Evolutionary conservation across 1,140 invertebrate genomes (phyloP).

Genomic region (Drosophila hydei): DNA sequence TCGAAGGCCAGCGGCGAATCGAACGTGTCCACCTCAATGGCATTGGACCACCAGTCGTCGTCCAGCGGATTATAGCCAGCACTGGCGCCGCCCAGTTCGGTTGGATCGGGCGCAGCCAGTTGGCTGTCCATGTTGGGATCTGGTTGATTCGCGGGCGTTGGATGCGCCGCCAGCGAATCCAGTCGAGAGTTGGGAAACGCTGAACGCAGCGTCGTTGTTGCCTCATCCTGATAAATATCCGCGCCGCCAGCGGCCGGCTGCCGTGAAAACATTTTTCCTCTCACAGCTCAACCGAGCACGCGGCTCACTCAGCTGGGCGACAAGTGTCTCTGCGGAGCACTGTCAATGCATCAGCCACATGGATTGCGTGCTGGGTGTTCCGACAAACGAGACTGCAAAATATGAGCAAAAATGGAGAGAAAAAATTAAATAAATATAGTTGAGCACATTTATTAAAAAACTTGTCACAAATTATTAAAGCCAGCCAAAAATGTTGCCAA

Average conservation of each 20-base stretch:
- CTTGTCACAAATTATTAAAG: constrained; percentile 43
- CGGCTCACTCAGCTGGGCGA: constrained; percentile 16
- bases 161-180: constrained; percentile 64
- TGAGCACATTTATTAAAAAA: constrained; percentile 38
- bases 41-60: constrained; percentile 83
- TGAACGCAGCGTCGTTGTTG: constrained; percentile 71
- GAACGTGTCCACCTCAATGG: constrained; percentile 83
- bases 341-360: constrained; percentile 37
- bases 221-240: constrained; percentile 73
- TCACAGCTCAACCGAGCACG: constrained; percentile 3
- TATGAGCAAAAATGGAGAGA: constrained; percentile 1
- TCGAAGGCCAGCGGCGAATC: constrained; percentile 86
- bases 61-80: constrained; percentile 65
- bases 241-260: constrained; percentile 56
- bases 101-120: constrained; percentile 50
- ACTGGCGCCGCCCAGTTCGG: constrained; percentile 5
- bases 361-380: constrained; percentile 46
- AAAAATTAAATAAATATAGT: constrained; percentile 20
- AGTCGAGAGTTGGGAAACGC: constrained; percentile 79
- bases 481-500: constrained; percentile 58
- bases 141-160: constrained; percentile 27
- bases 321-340: constrained; percentile 16
- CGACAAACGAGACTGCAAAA: constrained; percentile 22
- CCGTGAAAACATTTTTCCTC: constrained; percentile 70
- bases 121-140: constrained; percentile 53